phyloP scores from a whole-genome alignment of 2,113 vertebrate genomes.

The Tylochromis polylepis region DNA sequence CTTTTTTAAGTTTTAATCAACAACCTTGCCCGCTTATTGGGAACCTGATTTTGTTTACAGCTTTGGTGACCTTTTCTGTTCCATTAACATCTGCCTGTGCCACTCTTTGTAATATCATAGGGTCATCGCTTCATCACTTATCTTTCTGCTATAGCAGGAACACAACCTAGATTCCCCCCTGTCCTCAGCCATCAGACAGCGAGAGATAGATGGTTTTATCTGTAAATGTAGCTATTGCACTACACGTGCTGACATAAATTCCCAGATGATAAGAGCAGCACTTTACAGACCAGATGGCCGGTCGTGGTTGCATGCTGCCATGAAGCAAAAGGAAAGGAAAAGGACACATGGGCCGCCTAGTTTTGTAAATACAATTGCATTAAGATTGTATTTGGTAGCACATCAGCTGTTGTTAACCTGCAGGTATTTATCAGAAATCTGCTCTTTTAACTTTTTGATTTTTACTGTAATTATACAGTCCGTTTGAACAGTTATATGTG shows the following conservation, averaged over 20 bases:
- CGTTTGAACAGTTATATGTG: neutral
- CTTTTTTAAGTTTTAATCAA: slow-evolving; percentile 49
- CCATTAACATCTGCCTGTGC: slow-evolving; percentile 42
- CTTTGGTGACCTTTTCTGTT: slow-evolving; percentile 51
- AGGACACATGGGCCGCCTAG: neutral
- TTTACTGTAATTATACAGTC: neutral
- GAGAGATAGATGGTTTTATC: slow-evolving; percentile 62
- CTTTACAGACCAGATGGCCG: slow-evolving; percentile 39
- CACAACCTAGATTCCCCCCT: slow-evolving; percentile 42
- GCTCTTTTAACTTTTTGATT: neutral
- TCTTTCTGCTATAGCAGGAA: slow-evolving; percentile 45
- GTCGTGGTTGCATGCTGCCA: neutral
- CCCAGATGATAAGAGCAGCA: slow-evolving; percentile 56
- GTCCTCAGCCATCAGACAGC: slow-evolving; percentile 50
- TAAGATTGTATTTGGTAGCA: neutral
- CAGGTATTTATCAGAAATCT: neutral
- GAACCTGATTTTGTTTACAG: slow-evolving; percentile 54
- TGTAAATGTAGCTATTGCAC: slow-evolving; percentile 47
- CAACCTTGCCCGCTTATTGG: neutral
- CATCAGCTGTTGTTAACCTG: neutral
- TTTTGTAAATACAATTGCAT: neutral
- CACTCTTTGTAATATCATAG: slow-evolving; percentile 33
- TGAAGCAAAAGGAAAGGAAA: neutral
- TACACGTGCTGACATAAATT: slow-evolving; percentile 61
- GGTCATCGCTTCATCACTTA: slow-evolving; percentile 63